Evolutionary conservation across 2,797 vertebrate species (phyloP).

Genomic region (Ataeniobius toweri): DNA sequence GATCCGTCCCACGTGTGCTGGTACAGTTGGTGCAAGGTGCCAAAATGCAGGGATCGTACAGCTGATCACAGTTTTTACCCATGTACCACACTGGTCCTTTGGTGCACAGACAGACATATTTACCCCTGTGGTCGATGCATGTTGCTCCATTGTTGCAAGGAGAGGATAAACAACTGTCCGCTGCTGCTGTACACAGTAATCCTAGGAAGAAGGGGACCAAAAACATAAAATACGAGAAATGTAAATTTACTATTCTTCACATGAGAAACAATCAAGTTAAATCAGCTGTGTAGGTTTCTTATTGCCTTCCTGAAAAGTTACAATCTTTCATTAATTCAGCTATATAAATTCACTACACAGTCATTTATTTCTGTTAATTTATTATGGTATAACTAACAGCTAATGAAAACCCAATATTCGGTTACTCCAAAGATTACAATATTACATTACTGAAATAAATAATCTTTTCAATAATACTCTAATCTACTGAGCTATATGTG

Average conservation of each 20-base stretch:
- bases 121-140: conserved; percentile 73
- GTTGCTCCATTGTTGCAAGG: conserved; percentile 84
- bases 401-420: no score
- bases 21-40: conserved; percentile 77
- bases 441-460: not conserved
- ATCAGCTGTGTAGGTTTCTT: not conserved
- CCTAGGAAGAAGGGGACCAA: conserved; percentile 41
- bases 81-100: conserved; percentile 65
- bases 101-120: conserved; percentile 83
- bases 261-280: not conserved
- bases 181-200: conserved; percentile 70
- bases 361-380: no score
- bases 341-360: not conserved
- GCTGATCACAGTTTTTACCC: conserved; percentile 82
- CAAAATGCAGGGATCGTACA: conserved; percentile 78
- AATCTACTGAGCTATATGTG: not conserved
- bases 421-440: no score
- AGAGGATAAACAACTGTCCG: conserved; percentile 79
- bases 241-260: not conserved
- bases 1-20: conserved; percentile 59
- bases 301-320: not conserved
- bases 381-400: no score
- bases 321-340: not conserved
- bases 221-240: conserved; percentile 9
- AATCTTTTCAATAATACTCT: not conserved